Base-by-base conservation (phyloP, 2,888 invertebrate genomes). In the Agrilus biguttatus region DNA sequence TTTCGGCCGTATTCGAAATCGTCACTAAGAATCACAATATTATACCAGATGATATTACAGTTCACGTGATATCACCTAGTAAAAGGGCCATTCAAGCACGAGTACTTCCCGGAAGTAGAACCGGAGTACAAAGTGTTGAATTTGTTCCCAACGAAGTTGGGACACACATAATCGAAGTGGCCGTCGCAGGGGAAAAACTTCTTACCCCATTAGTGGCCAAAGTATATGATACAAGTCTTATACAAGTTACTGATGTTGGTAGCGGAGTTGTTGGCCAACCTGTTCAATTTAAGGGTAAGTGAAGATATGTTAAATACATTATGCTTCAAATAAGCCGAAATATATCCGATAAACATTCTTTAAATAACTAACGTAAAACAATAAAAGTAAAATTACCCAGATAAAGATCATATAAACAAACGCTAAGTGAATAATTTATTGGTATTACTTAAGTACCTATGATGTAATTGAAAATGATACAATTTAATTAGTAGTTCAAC, bases 191-290 rank as follows among this genome's bases (percentile, higher is more conserved):
- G 48, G 84, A 89, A 57, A 88, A 90, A 67, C 71, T 96, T 55
- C 80, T 85, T 51, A 88, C 87, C 42, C 93, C 93, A 12, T 75
- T 93, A 49, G 80, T 90, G 47, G 91, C 92, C 54, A 91, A 93
- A 72, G 93, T 91, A 38, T 96, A 93, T 69, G 92, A 95, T 66
- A 83, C 93, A 49, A 84, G 87, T 51, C 76, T 92, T 51, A 93
- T 97, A 60, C 83, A 87, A 71, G 90, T 97, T 52, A 88, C 92
- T 42, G 91, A 95, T 63, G 86, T 96, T 32, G 85, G 89, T 55
- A 89, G 86, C 57, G 95, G 92, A 46, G 82, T 89, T 48, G 91
- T 96, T 34, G 95, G 95, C 42, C 90, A 95, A 67, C 89, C 92
- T 49, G 91, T 93, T 61, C 92, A 95, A 68, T 97, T 98, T 67